Evolutionary conservation across 1,140 invertebrate species (phyloP).

Genomic region (Megathymus violae): DNA sequence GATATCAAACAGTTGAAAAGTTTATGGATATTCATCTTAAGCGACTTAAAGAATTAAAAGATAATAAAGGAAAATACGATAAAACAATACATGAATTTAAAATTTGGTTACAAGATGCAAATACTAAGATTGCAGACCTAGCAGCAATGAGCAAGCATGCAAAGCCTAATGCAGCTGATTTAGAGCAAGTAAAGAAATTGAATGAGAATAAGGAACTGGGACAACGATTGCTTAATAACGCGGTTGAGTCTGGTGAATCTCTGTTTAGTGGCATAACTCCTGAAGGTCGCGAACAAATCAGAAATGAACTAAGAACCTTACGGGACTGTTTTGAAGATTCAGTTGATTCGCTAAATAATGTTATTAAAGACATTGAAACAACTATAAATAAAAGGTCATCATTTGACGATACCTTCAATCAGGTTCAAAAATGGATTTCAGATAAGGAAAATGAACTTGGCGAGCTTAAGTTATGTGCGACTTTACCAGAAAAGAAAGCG

Average conservation of each 20-base stretch:
- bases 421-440: constrained; percentile 91
- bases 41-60: constrained; percentile 87
- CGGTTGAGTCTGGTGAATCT: constrained; percentile 93
- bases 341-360: constrained; percentile 92
- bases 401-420: constrained; percentile 94
- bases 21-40: constrained; percentile 88
- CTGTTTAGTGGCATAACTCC: constrained; percentile 94
- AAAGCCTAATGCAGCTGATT: constrained; percentile 87
- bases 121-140: constrained; percentile 88
- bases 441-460: constrained; percentile 89
- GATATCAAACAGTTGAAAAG: constrained; percentile 91
- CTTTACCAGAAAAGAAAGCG: constrained; percentile 93
- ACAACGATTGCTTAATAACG: constrained; percentile 90
- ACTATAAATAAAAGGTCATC: constrained; percentile 94
- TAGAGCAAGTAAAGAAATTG: constrained; percentile 90
- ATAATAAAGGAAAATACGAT: constrained; percentile 87
- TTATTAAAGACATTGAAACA: constrained; percentile 94
- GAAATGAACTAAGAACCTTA: constrained; percentile 91
- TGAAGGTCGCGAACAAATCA: constrained; percentile 92
- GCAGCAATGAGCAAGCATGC: constrained; percentile 87
- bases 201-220: constrained; percentile 91
- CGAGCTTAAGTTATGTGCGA: constrained; percentile 88
- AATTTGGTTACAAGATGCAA: constrained; percentile 91
- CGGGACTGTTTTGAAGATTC: constrained; percentile 93
- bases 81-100: constrained; percentile 88